phyloP scores from a whole-genome alignment of 1,140 invertebrate species.

The Drosophila pallidifrons region DNA sequence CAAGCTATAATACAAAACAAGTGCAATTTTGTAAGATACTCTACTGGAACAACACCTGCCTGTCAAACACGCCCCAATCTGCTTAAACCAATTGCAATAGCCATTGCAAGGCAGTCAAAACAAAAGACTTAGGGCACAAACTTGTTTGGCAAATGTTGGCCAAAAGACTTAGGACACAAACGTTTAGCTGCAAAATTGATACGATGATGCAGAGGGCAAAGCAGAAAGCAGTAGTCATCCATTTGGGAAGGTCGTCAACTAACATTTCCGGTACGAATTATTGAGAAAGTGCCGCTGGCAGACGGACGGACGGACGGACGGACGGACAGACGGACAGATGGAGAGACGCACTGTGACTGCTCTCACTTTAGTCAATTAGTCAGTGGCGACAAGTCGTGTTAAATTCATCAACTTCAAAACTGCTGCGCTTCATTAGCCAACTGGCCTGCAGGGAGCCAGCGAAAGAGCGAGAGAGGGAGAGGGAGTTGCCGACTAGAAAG shows the following conservation, averaged over 20 bases:
- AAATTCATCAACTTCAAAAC: conserved; percentile 48
- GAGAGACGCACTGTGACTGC: conserved; percentile 25
- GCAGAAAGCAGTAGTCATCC: conserved; percentile 1
- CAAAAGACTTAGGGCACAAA: conserved; percentile 37
- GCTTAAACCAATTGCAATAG: too few relatives aligned
- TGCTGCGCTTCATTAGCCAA: conserved; percentile 45
- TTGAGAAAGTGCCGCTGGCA: conserved; percentile 58
- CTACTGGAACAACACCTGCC: too few relatives aligned
- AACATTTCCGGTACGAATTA: conserved; percentile 56
- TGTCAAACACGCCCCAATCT: too few relatives aligned
- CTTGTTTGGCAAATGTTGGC: background rate
- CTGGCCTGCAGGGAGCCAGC: background rate
- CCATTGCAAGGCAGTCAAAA: background rate
- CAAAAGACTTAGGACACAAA: conserved; percentile 15
- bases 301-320: background rate
- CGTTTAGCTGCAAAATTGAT: background rate
- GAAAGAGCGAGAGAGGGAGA: background rate
- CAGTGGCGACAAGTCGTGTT: conserved; percentile 57
- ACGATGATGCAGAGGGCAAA: background rate
- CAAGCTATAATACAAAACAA: too few relatives aligned
- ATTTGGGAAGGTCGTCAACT: conserved; percentile 44
- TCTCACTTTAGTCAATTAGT: conserved; percentile 72
- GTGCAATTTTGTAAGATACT: too few relatives aligned
- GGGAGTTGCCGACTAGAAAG: background rate
- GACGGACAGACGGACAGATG: background rate